Conservation (phyloP, 2,113 vertebrate genomes). For the Antechinus stuartii region DNA sequence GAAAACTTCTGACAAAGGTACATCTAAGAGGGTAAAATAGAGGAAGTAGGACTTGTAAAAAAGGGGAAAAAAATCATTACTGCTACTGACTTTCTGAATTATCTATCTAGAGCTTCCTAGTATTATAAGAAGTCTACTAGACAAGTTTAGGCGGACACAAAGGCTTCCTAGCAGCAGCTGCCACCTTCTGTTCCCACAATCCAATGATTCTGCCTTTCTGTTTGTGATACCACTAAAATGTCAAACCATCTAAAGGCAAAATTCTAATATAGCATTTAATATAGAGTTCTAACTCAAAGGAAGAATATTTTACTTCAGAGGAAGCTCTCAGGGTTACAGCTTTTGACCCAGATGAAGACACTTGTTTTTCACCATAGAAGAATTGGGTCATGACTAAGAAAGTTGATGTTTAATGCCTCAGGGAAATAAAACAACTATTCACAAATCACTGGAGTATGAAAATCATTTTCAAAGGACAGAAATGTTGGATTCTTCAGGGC, state of each 20-base stretch:
- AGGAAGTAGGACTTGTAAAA: not conserved
- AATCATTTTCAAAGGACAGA: not conserved
- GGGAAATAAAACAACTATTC: not conserved
- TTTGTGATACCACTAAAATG: not conserved
- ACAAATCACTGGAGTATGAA: not conserved
- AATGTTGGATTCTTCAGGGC: not conserved
- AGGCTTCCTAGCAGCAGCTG: not conserved
- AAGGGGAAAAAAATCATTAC: not conserved
- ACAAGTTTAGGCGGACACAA: not conserved
- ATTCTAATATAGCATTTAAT: not conserved
- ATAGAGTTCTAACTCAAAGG: not conserved
- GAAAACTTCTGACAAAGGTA: not conserved
- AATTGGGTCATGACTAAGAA: not conserved
- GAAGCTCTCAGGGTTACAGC: fast-evolving
- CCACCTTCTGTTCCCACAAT: not conserved
- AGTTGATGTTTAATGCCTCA: not conserved
- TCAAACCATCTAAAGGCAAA: not conserved
- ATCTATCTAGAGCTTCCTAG: not conserved
- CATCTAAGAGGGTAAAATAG: not conserved
- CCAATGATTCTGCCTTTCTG: not conserved
- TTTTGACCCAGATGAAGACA: not conserved
- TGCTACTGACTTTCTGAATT: not conserved
- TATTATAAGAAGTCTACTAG: not conserved
- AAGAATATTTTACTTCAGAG: slow-evolving; percentile 15
- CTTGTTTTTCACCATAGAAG: not conserved